A percentile compares a stretch with the other conserved stretches of the same genome.
These are phyloP conservation scores for Semaprochilodus insignis DNA, from an alignment of 2,797 vertebrate genomes.

Conservation along the genomic window DNA sequence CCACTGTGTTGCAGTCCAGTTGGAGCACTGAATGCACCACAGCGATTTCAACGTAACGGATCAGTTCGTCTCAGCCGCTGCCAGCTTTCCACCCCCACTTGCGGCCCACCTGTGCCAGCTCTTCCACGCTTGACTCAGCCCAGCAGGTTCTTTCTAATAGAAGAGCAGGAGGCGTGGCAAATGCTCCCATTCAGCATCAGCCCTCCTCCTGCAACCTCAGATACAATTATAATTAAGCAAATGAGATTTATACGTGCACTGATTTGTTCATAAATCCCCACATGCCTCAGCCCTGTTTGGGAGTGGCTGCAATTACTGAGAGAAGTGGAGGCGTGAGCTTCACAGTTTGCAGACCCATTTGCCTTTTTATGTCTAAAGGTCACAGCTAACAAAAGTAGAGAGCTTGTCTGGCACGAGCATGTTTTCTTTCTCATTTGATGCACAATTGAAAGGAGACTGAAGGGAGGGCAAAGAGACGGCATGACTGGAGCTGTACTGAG, in stretches of 20 bases:
- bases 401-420: constrained; percentile 5
- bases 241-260: not conserved
- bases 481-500: not conserved
- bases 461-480: not conserved
- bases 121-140: not conserved
- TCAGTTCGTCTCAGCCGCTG: not conserved
- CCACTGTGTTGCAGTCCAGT: too few species aligned
- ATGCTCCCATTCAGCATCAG: not conserved
- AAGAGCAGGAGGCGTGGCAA: not conserved
- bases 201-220: constrained; percentile 4
- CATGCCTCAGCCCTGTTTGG: not conserved
- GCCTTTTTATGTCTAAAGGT: constrained; percentile 19
- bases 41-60: not conserved
- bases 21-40: not conserved
- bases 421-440: not conserved
- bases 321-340: not conserved
- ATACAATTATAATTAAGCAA: constrained; percentile 18
- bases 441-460: constrained; percentile 23
- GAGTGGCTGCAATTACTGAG: not conserved
- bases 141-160: not conserved
- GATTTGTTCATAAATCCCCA: not conserved
- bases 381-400: constrained; percentile 9
- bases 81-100: constrained; percentile 2
- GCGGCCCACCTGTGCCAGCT: constrained; percentile 18
- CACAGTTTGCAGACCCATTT: not conserved